Base-by-base conservation (phyloP, 2,113 vertebrate species). In the Engraulis encrasicolus region DNA sequence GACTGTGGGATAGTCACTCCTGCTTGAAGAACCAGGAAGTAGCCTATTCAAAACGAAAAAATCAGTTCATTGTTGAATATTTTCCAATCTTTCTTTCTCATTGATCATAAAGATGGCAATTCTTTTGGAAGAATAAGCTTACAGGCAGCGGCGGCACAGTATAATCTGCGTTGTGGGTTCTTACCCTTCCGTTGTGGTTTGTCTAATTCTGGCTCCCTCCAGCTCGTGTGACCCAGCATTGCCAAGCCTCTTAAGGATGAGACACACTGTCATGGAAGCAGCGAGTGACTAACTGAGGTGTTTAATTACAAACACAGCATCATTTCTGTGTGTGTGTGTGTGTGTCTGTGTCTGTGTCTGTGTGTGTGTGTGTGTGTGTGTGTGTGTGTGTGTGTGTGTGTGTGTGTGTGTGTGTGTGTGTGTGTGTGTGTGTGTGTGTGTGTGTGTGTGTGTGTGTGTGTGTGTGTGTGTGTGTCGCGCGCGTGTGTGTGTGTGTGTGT, bases 271-370 rank as follows among this genome's bases (percentile, higher is more conserved):
- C 58, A 36, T 40, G 66, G 23, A 61, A 31, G 11, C 83, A 79
- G 82, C 84, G 77, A 74, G 82, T 87, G 36, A 78, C 66, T 2
- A 34, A 45, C 78, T 80, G 78, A 84, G 82, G 88, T 87, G 88
- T 89, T 89, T 89, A 82, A 89, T 87, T 87, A 86, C 78, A 6
- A 54, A 37, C 86, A 71, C 86, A 87, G 88, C 82, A 82, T 86
- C 48, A 52, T 78, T 38, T 61, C 54, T 15, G 80, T 61, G 78
- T 36, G n/a, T 40, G 37, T 3, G 14, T 15, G 49, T 2, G 27
- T 4, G 50, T 79, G 78, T 79, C 54, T 27, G 84, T 50, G 83
- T 71, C 2, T 61, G 61, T 71, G 40, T 45, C 74, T 50, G 66
- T 40, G 79, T 81, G 40, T 74, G n/a, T 50, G 48, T 50, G 36